Evolutionary conservation across 2,797 vertebrate genomes (phyloP).

Genomic region (Pantherophis alleghaniensis): DNA sequence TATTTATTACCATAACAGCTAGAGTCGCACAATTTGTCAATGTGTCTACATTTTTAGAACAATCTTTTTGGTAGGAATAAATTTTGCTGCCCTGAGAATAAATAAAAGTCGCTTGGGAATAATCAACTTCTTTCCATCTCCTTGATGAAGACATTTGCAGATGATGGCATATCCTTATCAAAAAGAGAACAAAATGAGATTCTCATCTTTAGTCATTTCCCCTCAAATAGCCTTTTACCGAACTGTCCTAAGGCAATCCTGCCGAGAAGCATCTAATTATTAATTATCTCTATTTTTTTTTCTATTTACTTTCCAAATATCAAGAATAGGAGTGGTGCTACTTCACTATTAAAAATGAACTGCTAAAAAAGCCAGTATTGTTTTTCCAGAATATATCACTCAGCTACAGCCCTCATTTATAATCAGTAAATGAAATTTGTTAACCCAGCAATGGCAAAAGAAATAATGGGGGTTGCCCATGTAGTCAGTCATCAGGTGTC

Average conservation of each 20-base stretch:
- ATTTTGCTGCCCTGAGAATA: background rate
- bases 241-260: background rate
- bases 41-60: background rate
- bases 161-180: background rate
- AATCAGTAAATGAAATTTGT: background rate
- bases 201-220: background rate
- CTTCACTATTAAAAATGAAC: background rate
- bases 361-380: background rate
- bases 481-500: background rate
- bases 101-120: background rate
- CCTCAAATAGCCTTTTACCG: background rate
- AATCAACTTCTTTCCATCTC: conserved; percentile 21
- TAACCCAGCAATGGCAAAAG: background rate
- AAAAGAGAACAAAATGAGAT: background rate
- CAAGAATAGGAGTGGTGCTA: background rate
- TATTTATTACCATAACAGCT: background rate
- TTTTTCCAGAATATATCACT: background rate
- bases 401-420: background rate
- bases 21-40: background rate
- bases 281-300: background rate
- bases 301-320: background rate
- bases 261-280: background rate
- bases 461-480: background rate
- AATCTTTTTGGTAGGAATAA: background rate
- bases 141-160: background rate